phyloP scores from a whole-genome alignment of 2,113 vertebrate genomes.

The Prietella phreatophila region DNA sequence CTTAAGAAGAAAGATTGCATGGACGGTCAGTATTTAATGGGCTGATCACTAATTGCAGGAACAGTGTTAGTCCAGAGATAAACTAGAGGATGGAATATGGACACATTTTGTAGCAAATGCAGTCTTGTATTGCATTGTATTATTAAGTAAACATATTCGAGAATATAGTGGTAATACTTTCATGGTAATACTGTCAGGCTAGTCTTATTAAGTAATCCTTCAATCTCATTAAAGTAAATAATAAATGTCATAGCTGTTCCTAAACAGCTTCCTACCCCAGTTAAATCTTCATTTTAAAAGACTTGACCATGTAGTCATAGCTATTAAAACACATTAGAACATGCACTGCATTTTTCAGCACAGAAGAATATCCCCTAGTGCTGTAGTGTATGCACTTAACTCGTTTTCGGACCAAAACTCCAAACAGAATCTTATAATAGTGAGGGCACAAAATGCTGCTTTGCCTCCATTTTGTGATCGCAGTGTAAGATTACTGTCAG shows the following conservation, averaged over 20 bases:
- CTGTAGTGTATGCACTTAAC: not conserved
- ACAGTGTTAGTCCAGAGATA: not conserved
- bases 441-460: not conserved
- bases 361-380: not conserved
- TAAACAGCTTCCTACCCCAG: not conserved
- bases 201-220: not conserved
- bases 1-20: constrained; percentile 56
- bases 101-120: not conserved
- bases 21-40: constrained; percentile 68
- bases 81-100: not conserved
- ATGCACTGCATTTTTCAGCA: not conserved
- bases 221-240: not conserved
- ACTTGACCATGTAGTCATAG: not conserved
- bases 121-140: not conserved
- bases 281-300: not conserved
- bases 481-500: not conserved
- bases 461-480: not conserved
- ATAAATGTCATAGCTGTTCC: not conserved
- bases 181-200: not conserved
- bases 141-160: not conserved
- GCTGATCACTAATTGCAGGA: constrained; percentile 22
- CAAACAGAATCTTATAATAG: not conserved
- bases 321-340: not conserved
- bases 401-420: not conserved
- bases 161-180: not conserved